phyloP scores from a whole-genome alignment of 2,888 invertebrate genomes.

The Melipona beecheii region DNA sequence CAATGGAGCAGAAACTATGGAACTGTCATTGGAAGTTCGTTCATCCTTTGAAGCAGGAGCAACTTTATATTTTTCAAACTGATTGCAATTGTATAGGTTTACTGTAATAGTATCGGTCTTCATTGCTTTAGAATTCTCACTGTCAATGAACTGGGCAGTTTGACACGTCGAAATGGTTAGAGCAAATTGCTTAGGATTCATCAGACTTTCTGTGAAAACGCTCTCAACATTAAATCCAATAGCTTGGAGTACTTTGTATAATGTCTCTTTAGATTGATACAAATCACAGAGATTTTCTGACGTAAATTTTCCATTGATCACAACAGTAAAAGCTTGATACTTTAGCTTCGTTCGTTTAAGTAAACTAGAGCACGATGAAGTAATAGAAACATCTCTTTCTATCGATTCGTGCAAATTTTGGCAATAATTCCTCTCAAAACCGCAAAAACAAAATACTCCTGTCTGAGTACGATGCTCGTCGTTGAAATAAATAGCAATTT shows the following conservation, averaged over 20 bases:
- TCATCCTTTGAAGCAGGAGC: background rate
- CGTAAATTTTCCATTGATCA: slow-evolving; percentile 16
- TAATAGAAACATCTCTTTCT: slow-evolving; percentile 34
- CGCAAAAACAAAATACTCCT: slow-evolving; percentile 12
- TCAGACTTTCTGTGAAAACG: slow-evolving; percentile 29
- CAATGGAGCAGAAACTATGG: background rate
- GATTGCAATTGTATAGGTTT: slow-evolving; percentile 6
- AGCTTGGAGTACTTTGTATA: slow-evolving; percentile 34
- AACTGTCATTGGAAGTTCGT: background rate
- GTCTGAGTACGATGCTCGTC: background rate
- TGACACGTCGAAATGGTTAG: slow-evolving; percentile 24
- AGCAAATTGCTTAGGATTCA: slow-evolving; percentile 31
- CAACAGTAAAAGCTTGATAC: slow-evolving; percentile 13
- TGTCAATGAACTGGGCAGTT: slow-evolving; percentile 45
- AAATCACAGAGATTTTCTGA: slow-evolving; percentile 41
- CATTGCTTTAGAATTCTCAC: slow-evolving; percentile 13
- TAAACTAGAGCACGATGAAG: slow-evolving; percentile 38
- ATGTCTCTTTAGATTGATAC: slow-evolving; percentile 29
- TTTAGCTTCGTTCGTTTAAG: slow-evolving; percentile 33
- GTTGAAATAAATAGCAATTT: slow-evolving; percentile 10
- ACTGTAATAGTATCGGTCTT: background rate
- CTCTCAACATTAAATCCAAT: slow-evolving; percentile 37
- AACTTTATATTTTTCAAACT: background rate
- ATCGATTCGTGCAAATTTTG: slow-evolving; percentile 28
- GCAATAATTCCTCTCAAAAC: slow-evolving; percentile 35